These are phyloP conservation scores for Cisticola juncidis DNA, from an alignment of 2,113 vertebrate genomes.

Conservation along the genomic window DNA sequence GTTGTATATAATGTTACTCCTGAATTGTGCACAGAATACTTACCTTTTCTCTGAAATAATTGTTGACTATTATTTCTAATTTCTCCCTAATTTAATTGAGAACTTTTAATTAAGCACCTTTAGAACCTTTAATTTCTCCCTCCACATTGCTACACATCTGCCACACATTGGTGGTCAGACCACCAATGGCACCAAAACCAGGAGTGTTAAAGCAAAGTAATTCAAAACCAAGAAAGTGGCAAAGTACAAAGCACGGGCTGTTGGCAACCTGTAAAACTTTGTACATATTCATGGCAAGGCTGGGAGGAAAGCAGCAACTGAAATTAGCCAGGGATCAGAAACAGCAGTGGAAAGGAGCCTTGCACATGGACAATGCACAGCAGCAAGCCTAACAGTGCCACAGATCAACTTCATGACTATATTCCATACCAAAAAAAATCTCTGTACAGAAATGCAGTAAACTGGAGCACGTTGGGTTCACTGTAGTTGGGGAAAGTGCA, in stretches of 20 bases:
- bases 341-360: background rate
- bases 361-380: background rate
- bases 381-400: background rate
- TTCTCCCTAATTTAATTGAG: background rate
- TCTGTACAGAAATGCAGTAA: background rate
- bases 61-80: background rate
- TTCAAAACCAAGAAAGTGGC: background rate
- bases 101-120: background rate
- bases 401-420: background rate
- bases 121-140: background rate
- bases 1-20: rapidly evolving
- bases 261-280: background rate
- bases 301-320: background rate
- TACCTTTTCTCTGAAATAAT: background rate
- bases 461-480: background rate
- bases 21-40: rapidly evolving
- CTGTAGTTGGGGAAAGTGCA: background rate
- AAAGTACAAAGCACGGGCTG: background rate
- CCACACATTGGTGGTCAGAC: too few relatives aligned
- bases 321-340: background rate
- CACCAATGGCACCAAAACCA: background rate
- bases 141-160: too few relatives aligned
- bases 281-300: background rate
- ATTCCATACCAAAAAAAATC: background rate
- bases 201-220: background rate